These are phyloP conservation scores for Euzetes globulus DNA, from an alignment of 2,888 invertebrate genomes.

Conservation along the genomic window DNA sequence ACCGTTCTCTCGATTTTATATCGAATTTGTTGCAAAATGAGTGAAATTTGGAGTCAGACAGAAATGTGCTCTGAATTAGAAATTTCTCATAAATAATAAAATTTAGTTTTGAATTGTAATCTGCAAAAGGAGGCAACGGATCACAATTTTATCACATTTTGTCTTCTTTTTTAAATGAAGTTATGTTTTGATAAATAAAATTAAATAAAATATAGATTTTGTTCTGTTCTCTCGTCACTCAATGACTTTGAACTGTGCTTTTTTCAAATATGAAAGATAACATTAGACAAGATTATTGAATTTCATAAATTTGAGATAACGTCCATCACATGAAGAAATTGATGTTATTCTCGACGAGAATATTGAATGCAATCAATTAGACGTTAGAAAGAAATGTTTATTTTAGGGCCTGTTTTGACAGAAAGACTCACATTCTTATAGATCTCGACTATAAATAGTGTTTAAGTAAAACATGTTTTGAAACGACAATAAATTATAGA, in stretches of 20 bases:
- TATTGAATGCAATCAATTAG: slow-evolving; percentile 22
- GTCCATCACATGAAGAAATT: not conserved
- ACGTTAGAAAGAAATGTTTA: not conserved
- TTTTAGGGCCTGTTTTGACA: slow-evolving; percentile 19
- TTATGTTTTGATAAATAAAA: not conserved
- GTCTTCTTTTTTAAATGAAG: not conserved
- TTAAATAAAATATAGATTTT: slow-evolving; percentile 17
- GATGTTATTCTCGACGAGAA: not conserved
- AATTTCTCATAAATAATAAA: not conserved
- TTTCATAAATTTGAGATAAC: slow-evolving; percentile 20
- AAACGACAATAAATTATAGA: slow-evolving; percentile 13
- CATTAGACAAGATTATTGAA: slow-evolving; percentile 19
- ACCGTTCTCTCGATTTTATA: not conserved
- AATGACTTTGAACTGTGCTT: not conserved
- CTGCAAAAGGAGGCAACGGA: not conserved
- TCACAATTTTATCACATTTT: not conserved
- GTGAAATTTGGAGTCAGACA: no score
- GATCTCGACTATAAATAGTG: slow-evolving; percentile 2
- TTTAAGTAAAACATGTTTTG: slow-evolving; percentile 5
- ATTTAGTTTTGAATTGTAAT: not conserved
- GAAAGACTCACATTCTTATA: slow-evolving; percentile 12
- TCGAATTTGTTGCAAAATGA: slow-evolving; percentile 1
- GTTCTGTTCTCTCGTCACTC: not conserved
- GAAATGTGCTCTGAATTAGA: no score
- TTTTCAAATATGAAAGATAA: not conserved